Conservation (phyloP, 2,797 vertebrate species). For the Lutjanus argentimaculatus region DNA sequence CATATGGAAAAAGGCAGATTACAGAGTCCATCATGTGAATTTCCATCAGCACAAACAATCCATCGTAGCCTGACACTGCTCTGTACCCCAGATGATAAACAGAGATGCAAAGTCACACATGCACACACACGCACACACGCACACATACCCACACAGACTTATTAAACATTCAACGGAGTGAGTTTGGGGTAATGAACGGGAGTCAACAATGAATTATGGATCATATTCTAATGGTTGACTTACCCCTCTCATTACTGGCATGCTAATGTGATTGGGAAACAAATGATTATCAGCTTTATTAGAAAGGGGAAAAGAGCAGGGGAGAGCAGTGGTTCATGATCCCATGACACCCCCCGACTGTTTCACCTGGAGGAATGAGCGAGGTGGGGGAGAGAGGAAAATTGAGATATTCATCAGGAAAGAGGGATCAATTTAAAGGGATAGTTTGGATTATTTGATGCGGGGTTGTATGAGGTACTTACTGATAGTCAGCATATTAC, state of each 20-base stretch:
- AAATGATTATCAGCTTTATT: slow-evolving; percentile 82
- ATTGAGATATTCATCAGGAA: background rate
- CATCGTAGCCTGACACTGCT: slow-evolving; percentile 52
- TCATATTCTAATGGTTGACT: slow-evolving; percentile 86
- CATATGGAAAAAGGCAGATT: slow-evolving; percentile 58
- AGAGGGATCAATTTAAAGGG: background rate
- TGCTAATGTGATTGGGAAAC: slow-evolving; percentile 83
- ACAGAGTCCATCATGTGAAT: slow-evolving; percentile 60
- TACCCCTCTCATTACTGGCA: slow-evolving; percentile 84
- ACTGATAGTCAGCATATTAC: no score
- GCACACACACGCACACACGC: background rate
- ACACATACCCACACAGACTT: slow-evolving; percentile 54
- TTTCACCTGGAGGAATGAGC: slow-evolving; percentile 37
- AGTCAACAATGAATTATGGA: slow-evolving; percentile 89
- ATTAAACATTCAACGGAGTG: slow-evolving; percentile 83
- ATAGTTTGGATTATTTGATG: no score
- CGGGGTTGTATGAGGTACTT: no score
- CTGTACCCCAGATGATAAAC: slow-evolving; percentile 62
- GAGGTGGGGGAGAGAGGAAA: slow-evolving; percentile 3
- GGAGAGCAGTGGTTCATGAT: slow-evolving; percentile 37
- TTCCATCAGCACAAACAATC: slow-evolving; percentile 65
- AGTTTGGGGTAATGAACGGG: slow-evolving; percentile 83
- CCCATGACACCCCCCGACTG: slow-evolving; percentile 29
- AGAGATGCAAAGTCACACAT: slow-evolving; percentile 50
- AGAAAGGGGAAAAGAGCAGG: slow-evolving; percentile 58